phyloP scores from a whole-genome alignment of 2,888 invertebrate species.

The Phoronis australis region DNA sequence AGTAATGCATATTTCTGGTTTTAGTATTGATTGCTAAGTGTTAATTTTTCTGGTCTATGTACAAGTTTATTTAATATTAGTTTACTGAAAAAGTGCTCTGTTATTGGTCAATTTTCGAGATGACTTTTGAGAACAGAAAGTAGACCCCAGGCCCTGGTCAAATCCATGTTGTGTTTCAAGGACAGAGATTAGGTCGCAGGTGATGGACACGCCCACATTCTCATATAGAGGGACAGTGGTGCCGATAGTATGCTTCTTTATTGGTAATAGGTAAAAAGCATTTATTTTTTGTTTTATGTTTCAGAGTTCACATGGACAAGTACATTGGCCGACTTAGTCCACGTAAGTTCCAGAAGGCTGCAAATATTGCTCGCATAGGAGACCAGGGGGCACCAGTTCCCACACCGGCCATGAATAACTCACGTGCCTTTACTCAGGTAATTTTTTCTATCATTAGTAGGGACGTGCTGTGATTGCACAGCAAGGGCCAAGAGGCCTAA shows the following conservation, averaged over 20 bases:
- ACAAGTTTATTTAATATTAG: too few species aligned
- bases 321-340: slow-evolving; percentile 29
- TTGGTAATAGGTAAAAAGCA: background rate
- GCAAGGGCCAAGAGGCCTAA: background rate
- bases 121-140: too few species aligned
- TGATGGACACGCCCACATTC: background rate
- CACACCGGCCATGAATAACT: slow-evolving; percentile 21
- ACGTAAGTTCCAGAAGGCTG: too few species aligned
- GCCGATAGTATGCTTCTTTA: background rate
- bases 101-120: too few species aligned
- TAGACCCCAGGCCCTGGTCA: too few species aligned
- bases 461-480: background rate
- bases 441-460: background rate
- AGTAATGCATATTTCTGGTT: too few species aligned
- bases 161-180: too few species aligned
- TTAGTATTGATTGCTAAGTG: too few species aligned
- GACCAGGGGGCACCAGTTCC: slow-evolving; percentile 35
- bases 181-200: background rate
- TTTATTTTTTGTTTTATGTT: background rate
- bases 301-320: slow-evolving; percentile 29
- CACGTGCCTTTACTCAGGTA: too few species aligned
- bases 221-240: background rate
- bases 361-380: too few species aligned
- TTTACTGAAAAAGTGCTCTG: too few species aligned
- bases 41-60: too few species aligned